These are phyloP conservation scores for Luscinia luscinia DNA, from an alignment of 2,797 vertebrate genomes.

Conservation along the genomic window DNA sequence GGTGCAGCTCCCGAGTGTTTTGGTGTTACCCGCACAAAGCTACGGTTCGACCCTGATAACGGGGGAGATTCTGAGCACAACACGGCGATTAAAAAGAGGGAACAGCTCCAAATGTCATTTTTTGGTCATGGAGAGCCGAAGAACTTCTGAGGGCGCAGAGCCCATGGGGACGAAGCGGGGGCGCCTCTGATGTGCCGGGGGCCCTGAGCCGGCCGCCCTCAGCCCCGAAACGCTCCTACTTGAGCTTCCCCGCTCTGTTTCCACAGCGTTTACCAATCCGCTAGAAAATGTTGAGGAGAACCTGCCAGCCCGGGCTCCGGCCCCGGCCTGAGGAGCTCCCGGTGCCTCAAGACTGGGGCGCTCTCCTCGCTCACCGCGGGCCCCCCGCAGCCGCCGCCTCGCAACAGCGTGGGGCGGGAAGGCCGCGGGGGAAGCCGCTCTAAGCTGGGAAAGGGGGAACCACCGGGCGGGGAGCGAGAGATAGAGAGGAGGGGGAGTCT, in stretches of 20 bases:
- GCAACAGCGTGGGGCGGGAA: not conserved
- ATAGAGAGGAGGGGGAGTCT: not conserved
- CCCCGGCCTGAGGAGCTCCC: not conserved
- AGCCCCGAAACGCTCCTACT: not conserved
- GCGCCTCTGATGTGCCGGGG: not conserved
- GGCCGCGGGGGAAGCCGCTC: not conserved
- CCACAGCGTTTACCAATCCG: not conserved
- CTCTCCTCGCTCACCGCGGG: not conserved
- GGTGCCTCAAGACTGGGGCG: not conserved
- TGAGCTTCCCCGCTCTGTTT: not conserved
- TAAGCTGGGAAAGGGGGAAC: not conserved
- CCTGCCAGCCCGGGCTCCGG: not conserved
- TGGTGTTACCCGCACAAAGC: not conserved
- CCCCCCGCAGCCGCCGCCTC: not conserved
- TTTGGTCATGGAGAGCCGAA: not conserved
- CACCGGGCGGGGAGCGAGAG: not conserved
- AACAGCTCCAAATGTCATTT: not conserved
- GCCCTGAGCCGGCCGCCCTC: not conserved
- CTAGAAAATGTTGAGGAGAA: not conserved
- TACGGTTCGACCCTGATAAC: not conserved
- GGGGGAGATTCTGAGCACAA: not conserved
- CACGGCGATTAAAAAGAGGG: accelerated
- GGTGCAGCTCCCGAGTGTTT: not conserved
- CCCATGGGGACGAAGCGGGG: not conserved
- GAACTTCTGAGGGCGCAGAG: not conserved